Evolutionary conservation across 2,113 vertebrate species (phyloP).

Genomic region (Coracopsis vasa): DNA sequence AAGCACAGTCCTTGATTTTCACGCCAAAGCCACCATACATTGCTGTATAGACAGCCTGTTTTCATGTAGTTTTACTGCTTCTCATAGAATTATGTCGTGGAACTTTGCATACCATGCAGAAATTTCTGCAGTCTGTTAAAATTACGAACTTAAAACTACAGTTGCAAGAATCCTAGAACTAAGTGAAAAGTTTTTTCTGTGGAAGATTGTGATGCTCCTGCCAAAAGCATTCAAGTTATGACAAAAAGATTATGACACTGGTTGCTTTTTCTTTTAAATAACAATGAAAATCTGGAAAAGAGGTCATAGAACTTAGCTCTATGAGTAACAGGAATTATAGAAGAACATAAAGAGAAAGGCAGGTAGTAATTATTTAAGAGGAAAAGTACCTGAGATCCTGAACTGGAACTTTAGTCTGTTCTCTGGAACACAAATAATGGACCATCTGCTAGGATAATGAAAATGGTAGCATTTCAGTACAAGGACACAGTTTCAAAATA

Average conservation of each 20-base stretch:
- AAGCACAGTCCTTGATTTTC: background rate
- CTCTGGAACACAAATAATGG: background rate
- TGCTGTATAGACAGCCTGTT: background rate
- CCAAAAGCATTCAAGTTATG: background rate
- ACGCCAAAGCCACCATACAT: background rate
- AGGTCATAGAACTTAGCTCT: background rate
- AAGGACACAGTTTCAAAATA: background rate
- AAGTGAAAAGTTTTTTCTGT: background rate
- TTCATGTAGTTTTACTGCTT: background rate
- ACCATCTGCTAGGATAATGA: background rate
- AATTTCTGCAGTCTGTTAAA: background rate
- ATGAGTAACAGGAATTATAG: background rate
- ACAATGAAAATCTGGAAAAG: background rate
- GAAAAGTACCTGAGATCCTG: background rate
- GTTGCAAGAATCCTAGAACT: background rate
- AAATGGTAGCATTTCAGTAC: background rate
- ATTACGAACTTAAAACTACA: background rate
- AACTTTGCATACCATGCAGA: background rate
- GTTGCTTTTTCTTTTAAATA: background rate
- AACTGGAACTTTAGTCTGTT: background rate
- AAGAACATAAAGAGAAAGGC: background rate
- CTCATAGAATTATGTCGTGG: background rate
- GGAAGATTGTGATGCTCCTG: background rate
- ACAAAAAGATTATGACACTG: background rate
- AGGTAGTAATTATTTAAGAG: background rate